Evolutionary conservation across 2,797 vertebrate species (phyloP).

Genomic region (Anas acuta): DNA sequence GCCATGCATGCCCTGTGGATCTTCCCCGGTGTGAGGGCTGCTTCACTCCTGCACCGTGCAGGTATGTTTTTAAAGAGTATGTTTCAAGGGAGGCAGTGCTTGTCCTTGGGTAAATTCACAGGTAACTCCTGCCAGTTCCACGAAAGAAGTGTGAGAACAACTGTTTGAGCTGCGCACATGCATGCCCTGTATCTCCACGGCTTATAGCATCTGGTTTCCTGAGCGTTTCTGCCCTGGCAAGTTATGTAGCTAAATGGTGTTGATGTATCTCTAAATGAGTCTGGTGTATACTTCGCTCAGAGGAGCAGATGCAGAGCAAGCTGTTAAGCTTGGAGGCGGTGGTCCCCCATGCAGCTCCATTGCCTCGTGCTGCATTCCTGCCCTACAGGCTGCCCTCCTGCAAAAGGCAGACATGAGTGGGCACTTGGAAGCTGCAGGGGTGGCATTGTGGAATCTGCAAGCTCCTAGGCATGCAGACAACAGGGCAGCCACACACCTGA

Average conservation of each 20-base stretch:
- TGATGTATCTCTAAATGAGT: neutral
- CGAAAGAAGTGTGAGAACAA: neutral
- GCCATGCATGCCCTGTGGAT: rapidly evolving
- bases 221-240: neutral
- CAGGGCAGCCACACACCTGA: neutral
- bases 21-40: rapidly evolving
- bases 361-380: neutral
- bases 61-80: neutral
- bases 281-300: neutral
- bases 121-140: neutral
- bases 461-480: neutral
- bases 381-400: neutral
- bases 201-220: neutral
- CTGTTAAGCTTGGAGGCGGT: neutral
- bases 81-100: neutral
- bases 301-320: neutral
- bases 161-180: rapidly evolving
- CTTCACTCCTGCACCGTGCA: neutral
- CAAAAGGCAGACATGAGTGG: neutral
- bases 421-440: neutral
- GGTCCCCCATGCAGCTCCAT: rapidly evolving
- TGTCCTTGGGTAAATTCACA: neutral
- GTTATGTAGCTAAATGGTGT: neutral
- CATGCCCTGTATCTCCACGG: neutral
- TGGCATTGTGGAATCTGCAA: neutral